Percentiles rank a stretch among this genome's conserved stretches.
phyloP scores from a whole-genome alignment of 2,113 vertebrate genomes.

The Phalacrocorax carbo region DNA sequence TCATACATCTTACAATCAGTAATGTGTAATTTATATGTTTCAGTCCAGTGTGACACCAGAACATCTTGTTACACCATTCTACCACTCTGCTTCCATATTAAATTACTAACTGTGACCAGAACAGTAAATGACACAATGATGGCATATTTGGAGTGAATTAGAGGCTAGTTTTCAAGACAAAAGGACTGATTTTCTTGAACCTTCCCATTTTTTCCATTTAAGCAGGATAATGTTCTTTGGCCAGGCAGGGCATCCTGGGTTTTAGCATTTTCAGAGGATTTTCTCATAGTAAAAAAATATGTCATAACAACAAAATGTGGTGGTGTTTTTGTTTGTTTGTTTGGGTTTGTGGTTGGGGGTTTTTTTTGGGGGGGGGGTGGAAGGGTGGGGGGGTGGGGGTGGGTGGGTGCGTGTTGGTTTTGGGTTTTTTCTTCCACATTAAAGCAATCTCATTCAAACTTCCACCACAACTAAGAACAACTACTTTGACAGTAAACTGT shows the following conservation, averaged over 20 bases:
- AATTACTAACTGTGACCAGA: not conserved
- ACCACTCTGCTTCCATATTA: not conserved
- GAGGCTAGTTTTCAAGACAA: not conserved
- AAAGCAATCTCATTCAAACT: not conserved
- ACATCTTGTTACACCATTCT: not conserved
- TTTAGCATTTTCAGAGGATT: not conserved
- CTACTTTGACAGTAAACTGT: not conserved
- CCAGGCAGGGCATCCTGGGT: not conserved
- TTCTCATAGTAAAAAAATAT: not conserved
- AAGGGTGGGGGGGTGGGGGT: too few relatives aligned
- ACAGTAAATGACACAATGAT: not conserved
- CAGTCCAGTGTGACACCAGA: not conserved
- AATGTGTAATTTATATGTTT: not conserved
- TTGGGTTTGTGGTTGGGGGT: too few relatives aligned
- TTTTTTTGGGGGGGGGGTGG: not conserved
- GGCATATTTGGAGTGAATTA: not conserved
- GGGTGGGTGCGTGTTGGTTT: too few relatives aligned
- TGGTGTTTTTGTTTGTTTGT: not conserved
- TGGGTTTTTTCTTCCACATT: not conserved
- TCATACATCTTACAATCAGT: not conserved
- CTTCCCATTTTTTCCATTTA: not conserved
- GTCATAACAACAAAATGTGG: not conserved
- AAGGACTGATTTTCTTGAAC: not conserved
- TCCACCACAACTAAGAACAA: not conserved
- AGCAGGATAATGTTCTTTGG: not conserved